Percentiles rank a stretch among this genome's conserved stretches.
phyloP scores from a whole-genome alignment of 2,797 vertebrate species.

The Cynopterus sphinx region DNA sequence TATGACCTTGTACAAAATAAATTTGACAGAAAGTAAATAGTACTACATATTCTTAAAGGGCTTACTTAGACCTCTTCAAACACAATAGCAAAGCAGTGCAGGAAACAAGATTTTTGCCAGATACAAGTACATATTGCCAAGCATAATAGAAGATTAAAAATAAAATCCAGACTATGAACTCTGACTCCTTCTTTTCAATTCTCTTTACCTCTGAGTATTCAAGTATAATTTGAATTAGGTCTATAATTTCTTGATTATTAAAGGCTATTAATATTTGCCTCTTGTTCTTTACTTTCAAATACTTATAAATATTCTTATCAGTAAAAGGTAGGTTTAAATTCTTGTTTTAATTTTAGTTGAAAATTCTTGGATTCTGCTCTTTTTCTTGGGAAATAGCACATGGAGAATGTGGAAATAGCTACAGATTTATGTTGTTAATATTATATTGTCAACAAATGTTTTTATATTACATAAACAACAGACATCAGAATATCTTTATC shows the following conservation, averaged over 20 bases:
- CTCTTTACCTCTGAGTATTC: neutral
- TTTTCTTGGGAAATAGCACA: neutral
- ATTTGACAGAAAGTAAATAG: neutral
- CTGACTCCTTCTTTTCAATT: neutral
- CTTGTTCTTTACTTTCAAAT: neutral
- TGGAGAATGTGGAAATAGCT: neutral
- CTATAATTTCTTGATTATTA: neutral
- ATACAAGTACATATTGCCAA: neutral
- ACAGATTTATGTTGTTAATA: neutral
- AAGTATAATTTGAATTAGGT: neutral
- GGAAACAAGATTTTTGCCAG: neutral
- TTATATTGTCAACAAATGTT: neutral
- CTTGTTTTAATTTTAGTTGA: neutral
- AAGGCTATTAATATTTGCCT: neutral
- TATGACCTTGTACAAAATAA: neutral
- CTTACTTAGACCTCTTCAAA: neutral
- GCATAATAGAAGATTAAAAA: neutral
- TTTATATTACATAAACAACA: neutral
- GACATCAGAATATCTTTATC: neutral
- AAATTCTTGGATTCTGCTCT: neutral
- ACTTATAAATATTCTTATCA: neutral
- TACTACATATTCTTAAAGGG: neutral
- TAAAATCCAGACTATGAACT: neutral
- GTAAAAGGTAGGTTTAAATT: neutral
- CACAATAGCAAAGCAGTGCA: neutral